Evolutionary conservation across 2,797 vertebrate genomes (phyloP), one percentile per base, ranked within the genome.

Genomic region (Coilia nasus): DNA sequence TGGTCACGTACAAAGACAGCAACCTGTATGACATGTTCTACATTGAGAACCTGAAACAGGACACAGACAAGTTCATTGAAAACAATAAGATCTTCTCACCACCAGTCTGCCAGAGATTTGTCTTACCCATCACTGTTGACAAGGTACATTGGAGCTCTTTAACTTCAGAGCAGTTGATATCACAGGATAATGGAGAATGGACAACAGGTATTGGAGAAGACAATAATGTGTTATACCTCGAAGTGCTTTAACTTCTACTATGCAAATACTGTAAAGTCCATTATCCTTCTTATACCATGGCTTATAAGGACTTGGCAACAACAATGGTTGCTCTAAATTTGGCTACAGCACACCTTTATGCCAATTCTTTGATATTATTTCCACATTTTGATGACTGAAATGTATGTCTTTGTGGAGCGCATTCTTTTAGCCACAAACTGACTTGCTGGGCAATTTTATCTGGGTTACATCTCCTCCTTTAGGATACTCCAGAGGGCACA

Each of bases 11-110:
- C 31, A n/a, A 91, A 67, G 96, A 99, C 92, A 91, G 89, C 59
- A 96, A 95, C 62, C 94, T 99, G 10, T 98, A 98, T 83, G 87
- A 98, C 0, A 95, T 97, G 95, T 99, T 99, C 93, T 98, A 98
- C 90, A 87, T 98, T 83, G 89, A 94, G 81, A 97, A 96, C 91
- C 60, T 99, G 88, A 91, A 0, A 0, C 83, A 91, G 59, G 88
- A 92, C 0, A 71, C 0, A 0, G 7, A 87, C 11, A 10, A 87
- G 86, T 95, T 97, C 3, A 81, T 91, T n/a, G 1, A 95, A 80
- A 89, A 81, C 3, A 83, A 54, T 88, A 90, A 90, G 59, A 81
- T 62, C 17, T 93, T 93, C 62, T 93, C 93, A 0, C 54, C 81
- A 0, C 97, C 98, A 0, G 15, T 87, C 28, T 96, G 94, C 90